phyloP scores from a whole-genome alignment of 2,888 invertebrate genomes.

The Zaprionus obscuricornis region DNA sequence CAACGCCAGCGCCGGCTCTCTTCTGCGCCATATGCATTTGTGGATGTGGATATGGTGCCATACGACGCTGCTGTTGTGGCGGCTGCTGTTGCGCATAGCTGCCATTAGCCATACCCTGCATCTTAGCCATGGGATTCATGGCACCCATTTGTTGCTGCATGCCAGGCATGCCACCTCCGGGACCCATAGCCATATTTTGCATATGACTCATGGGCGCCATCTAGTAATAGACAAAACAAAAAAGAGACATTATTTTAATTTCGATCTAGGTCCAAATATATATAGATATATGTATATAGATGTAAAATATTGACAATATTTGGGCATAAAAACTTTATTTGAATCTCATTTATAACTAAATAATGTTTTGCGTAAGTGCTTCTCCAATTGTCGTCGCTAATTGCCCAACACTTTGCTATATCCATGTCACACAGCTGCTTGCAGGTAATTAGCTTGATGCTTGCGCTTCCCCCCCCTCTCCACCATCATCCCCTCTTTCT shows the following conservation, averaged over 20 bases:
- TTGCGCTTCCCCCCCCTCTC: not conserved
- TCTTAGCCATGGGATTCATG: constrained; percentile 87
- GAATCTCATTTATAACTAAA: no score
- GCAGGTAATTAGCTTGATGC: constrained; percentile 36
- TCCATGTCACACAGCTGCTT: constrained; percentile 42
- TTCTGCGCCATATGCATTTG: constrained; percentile 94
- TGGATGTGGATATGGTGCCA: constrained; percentile 93
- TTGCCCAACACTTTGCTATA: constrained; percentile 44
- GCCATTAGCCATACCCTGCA: constrained; percentile 85
- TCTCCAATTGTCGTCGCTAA: constrained; percentile 32
- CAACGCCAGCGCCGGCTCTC: constrained; percentile 75
- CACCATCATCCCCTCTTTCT: not conserved
- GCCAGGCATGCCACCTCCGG: constrained; percentile 74
- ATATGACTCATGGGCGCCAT: constrained; percentile 91
- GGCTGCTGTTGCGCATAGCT: constrained; percentile 86
- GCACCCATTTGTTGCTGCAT: constrained; percentile 85
- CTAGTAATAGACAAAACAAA: constrained; percentile 62
- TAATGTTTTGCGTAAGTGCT: constrained; percentile 9
- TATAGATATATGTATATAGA: no score
- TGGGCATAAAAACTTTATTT: not conserved
- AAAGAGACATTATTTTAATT: not conserved
- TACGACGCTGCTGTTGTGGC: constrained; percentile 85
- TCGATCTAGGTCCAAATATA: no score
- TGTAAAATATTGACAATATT: no score
- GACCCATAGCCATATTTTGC: constrained; percentile 90